Evolutionary conservation across 2,113 vertebrate genomes (phyloP).

Genomic region (Ailuropoda melanoleuca): DNA sequence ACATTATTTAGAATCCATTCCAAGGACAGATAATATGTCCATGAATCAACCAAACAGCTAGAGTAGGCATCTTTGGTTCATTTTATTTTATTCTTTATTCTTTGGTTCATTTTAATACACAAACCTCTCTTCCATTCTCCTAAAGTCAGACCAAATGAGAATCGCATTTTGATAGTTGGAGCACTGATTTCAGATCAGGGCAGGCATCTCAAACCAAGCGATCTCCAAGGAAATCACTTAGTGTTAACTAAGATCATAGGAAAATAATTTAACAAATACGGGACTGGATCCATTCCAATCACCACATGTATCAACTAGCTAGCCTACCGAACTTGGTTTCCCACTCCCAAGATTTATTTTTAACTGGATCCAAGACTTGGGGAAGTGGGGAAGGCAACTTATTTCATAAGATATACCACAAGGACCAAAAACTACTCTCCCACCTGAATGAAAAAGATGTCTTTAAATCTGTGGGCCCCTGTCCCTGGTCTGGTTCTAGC

Average conservation of each 20-base stretch:
- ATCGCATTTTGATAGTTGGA: neutral
- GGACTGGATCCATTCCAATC: neutral
- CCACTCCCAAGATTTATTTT: neutral
- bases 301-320: neutral
- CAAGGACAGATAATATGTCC: slow-evolving; percentile 38
- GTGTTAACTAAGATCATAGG: neutral
- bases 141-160: neutral
- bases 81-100: neutral
- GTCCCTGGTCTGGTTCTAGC: slow-evolving; percentile 62
- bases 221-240: neutral
- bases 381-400: neutral
- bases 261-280: neutral
- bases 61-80: neutral
- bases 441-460: slow-evolving; percentile 38
- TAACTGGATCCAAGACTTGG: neutral
- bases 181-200: neutral
- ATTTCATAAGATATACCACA: neutral
- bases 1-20: slow-evolving; percentile 51
- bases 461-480: slow-evolving; percentile 17
- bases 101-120: neutral
- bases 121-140: neutral
- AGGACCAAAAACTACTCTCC: neutral
- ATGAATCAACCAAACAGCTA: neutral
- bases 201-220: neutral
- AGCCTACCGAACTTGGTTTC: neutral